phyloP scores from a whole-genome alignment of 2,797 vertebrate species.

The Anolis apletophallus region DNA sequence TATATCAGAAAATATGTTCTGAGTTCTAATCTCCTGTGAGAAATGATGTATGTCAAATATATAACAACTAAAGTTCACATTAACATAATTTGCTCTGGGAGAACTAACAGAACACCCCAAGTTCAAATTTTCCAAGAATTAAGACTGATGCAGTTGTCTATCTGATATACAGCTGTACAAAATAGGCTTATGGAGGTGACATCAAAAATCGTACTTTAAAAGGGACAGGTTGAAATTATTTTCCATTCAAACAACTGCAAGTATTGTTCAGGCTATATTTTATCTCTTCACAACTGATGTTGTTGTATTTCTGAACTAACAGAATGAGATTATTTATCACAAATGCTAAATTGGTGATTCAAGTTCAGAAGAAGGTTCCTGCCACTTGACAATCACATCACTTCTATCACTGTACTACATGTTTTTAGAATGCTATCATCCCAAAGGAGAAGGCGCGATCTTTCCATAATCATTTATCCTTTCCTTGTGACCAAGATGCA shows the following conservation, averaged over 20 bases:
- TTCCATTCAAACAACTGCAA: not conserved
- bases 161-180: not conserved
- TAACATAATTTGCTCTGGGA: not conserved
- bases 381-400: constrained; percentile 20
- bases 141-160: not conserved
- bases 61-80: no score
- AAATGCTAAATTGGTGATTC: not conserved
- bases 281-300: not conserved
- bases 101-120: not conserved
- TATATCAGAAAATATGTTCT: no score
- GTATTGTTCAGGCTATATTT: not conserved
- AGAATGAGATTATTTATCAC: not conserved
- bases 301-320: constrained; percentile 6
- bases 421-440: not conserved
- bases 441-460: not conserved
- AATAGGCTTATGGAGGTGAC: not conserved
- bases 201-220: not conserved
- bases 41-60: no score
- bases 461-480: not conserved
- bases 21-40: no score
- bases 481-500: constrained; percentile 34
- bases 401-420: constrained; percentile 3
- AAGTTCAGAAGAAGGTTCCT: not conserved
- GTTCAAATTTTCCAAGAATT: not conserved
- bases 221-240: not conserved